Percentiles rank a stretch among this genome's conserved stretches.
phyloP scores from a whole-genome alignment of 1,140 invertebrate genomes.

The Orchesella cincta region DNA sequence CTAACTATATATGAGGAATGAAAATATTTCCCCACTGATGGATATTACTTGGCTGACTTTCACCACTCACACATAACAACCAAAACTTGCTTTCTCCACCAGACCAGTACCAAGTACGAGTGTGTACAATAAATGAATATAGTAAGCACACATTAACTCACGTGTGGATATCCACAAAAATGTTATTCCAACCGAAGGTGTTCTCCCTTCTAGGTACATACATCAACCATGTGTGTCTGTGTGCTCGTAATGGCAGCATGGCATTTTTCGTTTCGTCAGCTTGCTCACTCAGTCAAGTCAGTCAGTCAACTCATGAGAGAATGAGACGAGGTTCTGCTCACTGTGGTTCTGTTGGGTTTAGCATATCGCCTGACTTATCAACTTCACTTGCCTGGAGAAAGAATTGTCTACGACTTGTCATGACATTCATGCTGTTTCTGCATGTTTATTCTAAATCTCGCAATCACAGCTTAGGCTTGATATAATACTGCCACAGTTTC shows the following conservation, averaged over 20 bases:
- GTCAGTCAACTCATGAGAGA: too few relatives aligned
- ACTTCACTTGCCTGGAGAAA: neutral
- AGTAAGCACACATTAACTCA: neutral
- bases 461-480: too few relatives aligned
- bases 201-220: neutral
- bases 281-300: too few relatives aligned
- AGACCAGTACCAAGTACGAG: neutral
- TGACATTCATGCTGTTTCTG: neutral
- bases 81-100: neutral
- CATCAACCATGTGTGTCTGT: neutral
- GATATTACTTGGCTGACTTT: slow-evolving; percentile 25
- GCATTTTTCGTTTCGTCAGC: too few relatives aligned
- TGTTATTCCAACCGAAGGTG: neutral
- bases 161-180: neutral
- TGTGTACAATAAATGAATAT: neutral
- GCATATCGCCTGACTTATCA: neutral
- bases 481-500: too few relatives aligned
- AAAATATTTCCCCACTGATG: slow-evolving; percentile 5
- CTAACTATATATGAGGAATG: neutral
- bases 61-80: neutral
- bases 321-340: too few relatives aligned
- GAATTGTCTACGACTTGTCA: neutral
- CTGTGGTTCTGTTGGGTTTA: too few relatives aligned
- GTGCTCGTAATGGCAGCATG: too few relatives aligned
- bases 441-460: too few relatives aligned